Base-by-base conservation (phyloP, 2,797 vertebrate species). In the Hyperoplus immaculatus region DNA sequence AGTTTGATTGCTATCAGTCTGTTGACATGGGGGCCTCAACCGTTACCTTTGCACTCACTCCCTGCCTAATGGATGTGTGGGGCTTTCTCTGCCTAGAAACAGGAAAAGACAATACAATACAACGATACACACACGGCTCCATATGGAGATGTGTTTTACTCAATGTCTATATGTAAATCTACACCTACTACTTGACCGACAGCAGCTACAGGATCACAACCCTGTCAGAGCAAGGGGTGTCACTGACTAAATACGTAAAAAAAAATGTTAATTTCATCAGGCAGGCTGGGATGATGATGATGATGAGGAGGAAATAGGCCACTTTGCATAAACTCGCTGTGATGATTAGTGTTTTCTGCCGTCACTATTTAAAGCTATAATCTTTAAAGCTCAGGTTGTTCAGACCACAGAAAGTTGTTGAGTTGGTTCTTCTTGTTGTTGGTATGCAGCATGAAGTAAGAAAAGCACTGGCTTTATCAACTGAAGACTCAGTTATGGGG, bases 141-240 rank as follows among this genome's bases (percentile, higher is more conserved):
- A 70, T 71, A 65, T 53, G 58, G 72, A 69, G 38, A 76, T 62
- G 65, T 62, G 68, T 74, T 38, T 90, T 83, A 88, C 78, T 92
- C 85, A 79, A 84, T 57, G n/a, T 78, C 78, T 82, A 70, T 79
- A 64, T 88, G 87, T 83, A 92, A 90, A 90, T 89, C 73, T 78
- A 86, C 85, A 89, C 84, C 78, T 71, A 74, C 59, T 62, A 53
- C 65, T 62, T 89, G 82, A 83, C 71, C 86, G 83, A 87, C 81
- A 82, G 66, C 61, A 69, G 77, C 72, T 70, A 46, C 13, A 42
- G 72, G 77, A 69, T 77, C 76, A 75, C 72, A 85, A 78, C 84
- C 82, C 61, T 86, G 84, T 84, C 45, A 47, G 73, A 45, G 79
- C 77, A 83, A 66, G 87, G 70, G 60, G 62, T 59, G 64, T 80